Conservation (phyloP, 2,113 vertebrate genomes). For the Pitta sordida region DNA sequence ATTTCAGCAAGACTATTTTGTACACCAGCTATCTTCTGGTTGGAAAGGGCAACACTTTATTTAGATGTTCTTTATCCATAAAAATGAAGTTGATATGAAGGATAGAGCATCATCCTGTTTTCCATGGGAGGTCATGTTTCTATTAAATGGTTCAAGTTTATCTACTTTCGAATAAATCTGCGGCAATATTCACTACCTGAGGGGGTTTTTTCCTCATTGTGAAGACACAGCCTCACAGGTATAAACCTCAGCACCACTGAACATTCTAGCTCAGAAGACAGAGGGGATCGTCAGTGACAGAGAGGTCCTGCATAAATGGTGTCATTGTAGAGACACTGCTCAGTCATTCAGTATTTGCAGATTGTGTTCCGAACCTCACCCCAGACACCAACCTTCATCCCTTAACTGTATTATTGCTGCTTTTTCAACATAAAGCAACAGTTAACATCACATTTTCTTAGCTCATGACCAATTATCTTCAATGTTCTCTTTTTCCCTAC, state of each 20-base stretch:
- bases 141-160: background rate
- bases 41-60: background rate
- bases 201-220: background rate
- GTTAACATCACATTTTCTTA: background rate
- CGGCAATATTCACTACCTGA: background rate
- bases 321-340: background rate
- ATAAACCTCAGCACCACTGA: background rate
- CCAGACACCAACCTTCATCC: background rate
- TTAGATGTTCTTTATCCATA: background rate
- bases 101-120: background rate
- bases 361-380: background rate
- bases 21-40: background rate
- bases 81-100: background rate
- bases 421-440: background rate
- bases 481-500: background rate
- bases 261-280: background rate
- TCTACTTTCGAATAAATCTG: background rate
- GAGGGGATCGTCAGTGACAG: background rate
- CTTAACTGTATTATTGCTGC: background rate
- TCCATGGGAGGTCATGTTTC: background rate
- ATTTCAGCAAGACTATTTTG: slow-evolving; percentile 35
- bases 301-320: background rate
- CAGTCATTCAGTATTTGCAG: background rate
- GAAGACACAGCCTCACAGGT: background rate
- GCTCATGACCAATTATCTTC: background rate